Evolutionary conservation across 37 sponge, comb jelly and placozoan genomes (phyloP).

Genomic region (Halichondria panicea): DNA sequence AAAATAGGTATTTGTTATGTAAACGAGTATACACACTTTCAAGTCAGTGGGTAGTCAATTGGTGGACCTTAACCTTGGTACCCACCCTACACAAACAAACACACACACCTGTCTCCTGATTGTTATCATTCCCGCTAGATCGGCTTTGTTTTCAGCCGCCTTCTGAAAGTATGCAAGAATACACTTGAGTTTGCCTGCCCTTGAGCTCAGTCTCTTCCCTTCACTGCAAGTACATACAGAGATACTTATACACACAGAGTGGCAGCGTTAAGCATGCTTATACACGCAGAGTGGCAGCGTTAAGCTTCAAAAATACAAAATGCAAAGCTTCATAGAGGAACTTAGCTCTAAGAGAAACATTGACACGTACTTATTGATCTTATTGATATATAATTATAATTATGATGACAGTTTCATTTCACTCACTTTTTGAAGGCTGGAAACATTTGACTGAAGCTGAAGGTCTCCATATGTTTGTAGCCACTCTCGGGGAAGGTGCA

Average conservation of each 20-base stretch:
- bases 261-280: neutral
- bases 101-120: constrained; percentile 50
- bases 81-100: neutral
- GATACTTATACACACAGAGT: neutral
- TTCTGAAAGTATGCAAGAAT: constrained; percentile 72
- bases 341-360: neutral
- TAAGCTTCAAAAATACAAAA: neutral
- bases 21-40: too few relatives aligned
- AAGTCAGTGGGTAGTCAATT: too few relatives aligned
- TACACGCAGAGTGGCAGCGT: neutral
- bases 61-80: too few relatives aligned
- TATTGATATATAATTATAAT: too few relatives aligned
- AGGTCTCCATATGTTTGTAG: neutral
- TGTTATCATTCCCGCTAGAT: constrained; percentile 41
- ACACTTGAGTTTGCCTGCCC: constrained; percentile 62
- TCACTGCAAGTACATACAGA: too few relatives aligned
- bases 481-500: constrained; percentile 52
- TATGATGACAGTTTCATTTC: too few relatives aligned
- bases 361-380: too few relatives aligned
- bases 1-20: too few relatives aligned
- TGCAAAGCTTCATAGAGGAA: neutral
- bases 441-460: constrained; percentile 67
- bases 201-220: constrained; percentile 1
- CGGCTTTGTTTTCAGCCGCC: constrained; percentile 20
- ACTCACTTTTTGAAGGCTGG: too few relatives aligned